A percentile compares a stretch with the other conserved stretches of the same genome.
phyloP scores from a whole-genome alignment of 2,113 vertebrate species.

The Todiramphus saurophagus region DNA sequence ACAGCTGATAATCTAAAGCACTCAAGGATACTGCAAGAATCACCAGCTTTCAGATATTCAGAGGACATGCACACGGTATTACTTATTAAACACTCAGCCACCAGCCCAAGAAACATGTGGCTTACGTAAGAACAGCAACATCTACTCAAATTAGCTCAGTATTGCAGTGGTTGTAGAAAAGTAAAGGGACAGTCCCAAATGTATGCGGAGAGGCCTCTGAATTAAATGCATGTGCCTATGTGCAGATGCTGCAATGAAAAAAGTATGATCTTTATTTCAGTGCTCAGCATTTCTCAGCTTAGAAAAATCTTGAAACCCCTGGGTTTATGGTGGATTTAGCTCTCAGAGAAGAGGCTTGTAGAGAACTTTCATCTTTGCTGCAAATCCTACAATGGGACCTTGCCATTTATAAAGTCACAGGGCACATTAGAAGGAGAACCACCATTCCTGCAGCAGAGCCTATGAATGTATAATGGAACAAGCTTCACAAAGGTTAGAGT shows the following conservation, averaged over 20 bases:
- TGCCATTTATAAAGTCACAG: not conserved
- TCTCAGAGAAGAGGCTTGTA: not conserved
- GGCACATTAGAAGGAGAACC: not conserved
- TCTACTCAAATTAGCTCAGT: not conserved
- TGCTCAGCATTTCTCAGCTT: not conserved
- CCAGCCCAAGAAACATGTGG: not conserved
- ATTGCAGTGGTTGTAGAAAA: not conserved
- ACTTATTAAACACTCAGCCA: not conserved
- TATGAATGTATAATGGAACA: not conserved
- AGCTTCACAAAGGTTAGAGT: not conserved
- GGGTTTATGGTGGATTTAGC: conserved; percentile 29
- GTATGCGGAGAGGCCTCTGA: not conserved
- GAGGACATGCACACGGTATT: not conserved
- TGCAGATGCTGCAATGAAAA: not conserved
- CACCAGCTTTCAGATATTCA: not conserved
- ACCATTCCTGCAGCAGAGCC: not conserved
- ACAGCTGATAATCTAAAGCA: not conserved
- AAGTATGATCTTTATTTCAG: not conserved
- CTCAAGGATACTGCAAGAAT: not conserved
- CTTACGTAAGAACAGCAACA: not conserved
- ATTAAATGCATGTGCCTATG: not conserved
- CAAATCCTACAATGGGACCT: conserved; percentile 8
- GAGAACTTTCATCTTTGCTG: not conserved
- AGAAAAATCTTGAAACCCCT: not conserved
- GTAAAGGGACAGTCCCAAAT: not conserved